Conservation (phyloP, 1,140 invertebrate species). For the Drosophila carrolli region DNA sequence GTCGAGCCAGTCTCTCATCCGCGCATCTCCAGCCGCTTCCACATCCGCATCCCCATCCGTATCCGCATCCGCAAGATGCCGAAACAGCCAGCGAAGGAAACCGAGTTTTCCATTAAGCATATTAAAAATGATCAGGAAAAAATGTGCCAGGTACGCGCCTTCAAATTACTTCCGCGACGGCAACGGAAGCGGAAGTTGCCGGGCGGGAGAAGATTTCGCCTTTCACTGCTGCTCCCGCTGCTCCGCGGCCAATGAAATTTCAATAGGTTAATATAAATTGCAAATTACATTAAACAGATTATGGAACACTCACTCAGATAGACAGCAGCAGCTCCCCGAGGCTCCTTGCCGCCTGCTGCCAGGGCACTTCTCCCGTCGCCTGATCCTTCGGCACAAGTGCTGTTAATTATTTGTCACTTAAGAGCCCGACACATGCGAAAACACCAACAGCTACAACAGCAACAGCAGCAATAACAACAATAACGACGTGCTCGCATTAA, state of each 20-base stretch:
- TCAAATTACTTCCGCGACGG: constrained; percentile 58
- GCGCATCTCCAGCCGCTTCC: constrained; percentile 9
- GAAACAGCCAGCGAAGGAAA: constrained; percentile 4
- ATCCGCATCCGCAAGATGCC: constrained; percentile 26
- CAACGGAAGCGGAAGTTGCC: constrained; percentile 48
- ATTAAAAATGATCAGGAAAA: constrained; percentile 51
- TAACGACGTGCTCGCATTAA: constrained; percentile 68
- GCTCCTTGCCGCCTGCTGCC: background rate
- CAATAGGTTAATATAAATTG: constrained; percentile 82
- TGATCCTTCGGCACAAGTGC: constrained; percentile 62
- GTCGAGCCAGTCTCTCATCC: constrained; percentile 39
- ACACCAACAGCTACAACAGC: constrained; percentile 18
- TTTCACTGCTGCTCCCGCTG: background rate
- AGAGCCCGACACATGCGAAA: constrained; percentile 69
- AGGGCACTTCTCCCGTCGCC: background rate
- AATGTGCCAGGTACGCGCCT: constrained; percentile 31
- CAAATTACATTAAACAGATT: constrained; percentile 83
- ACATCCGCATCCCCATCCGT: constrained; percentile 8
- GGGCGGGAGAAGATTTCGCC: background rate
- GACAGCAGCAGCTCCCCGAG: constrained; percentile 5
- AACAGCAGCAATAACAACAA: constrained; percentile 17
- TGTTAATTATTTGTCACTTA: constrained; percentile 82
- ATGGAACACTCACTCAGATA: constrained; percentile 33
- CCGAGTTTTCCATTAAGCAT: constrained; percentile 56
- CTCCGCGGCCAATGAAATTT: constrained; percentile 58